Evolutionary conservation across 2,113 vertebrate species (phyloP).

Genomic region (Polyodon spathula): DNA sequence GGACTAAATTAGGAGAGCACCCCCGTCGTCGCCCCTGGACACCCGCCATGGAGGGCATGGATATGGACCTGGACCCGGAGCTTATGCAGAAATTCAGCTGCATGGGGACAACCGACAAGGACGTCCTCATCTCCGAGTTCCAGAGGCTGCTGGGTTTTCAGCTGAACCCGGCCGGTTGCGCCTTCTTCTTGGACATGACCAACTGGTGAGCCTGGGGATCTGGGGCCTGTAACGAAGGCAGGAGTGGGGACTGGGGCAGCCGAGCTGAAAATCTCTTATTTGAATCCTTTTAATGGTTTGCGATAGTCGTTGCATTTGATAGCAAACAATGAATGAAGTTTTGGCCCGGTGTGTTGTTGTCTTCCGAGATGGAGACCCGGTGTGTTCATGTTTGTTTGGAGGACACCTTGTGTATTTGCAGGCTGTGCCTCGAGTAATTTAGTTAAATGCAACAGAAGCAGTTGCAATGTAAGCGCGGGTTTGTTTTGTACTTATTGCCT

Average conservation of each 20-base stretch:
- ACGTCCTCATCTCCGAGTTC: slow-evolving; percentile 91
- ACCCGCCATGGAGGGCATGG: slow-evolving; percentile 81
- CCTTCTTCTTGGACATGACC: slow-evolving; percentile 95
- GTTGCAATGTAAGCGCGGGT: too few relatives aligned
- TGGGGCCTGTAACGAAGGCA: slow-evolving; percentile 30
- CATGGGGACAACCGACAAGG: slow-evolving; percentile 88
- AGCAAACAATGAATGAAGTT: too few relatives aligned
- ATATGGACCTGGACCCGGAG: slow-evolving; percentile 87
- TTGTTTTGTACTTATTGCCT: too few relatives aligned
- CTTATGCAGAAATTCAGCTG: slow-evolving; percentile 95
- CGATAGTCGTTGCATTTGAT: too few relatives aligned
- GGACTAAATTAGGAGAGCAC: slow-evolving; percentile 55
- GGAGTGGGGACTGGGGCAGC: too few relatives aligned
- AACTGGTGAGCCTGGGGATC: slow-evolving; percentile 78
- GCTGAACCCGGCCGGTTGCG: slow-evolving; percentile 88
- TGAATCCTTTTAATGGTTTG: too few relatives aligned
- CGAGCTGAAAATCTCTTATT: too few relatives aligned
- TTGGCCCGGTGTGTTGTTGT: not conserved
- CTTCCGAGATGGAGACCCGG: too few relatives aligned
- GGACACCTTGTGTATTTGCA: too few relatives aligned
- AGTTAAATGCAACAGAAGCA: too few relatives aligned
- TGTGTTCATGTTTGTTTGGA: too few relatives aligned
- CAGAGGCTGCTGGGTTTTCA: slow-evolving; percentile 88
- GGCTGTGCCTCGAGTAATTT: too few relatives aligned
- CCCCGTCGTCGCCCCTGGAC: slow-evolving; percentile 45